Evolutionary conservation across 1,140 invertebrate genomes (phyloP).

Genomic region (Laodelphax striatellus): DNA sequence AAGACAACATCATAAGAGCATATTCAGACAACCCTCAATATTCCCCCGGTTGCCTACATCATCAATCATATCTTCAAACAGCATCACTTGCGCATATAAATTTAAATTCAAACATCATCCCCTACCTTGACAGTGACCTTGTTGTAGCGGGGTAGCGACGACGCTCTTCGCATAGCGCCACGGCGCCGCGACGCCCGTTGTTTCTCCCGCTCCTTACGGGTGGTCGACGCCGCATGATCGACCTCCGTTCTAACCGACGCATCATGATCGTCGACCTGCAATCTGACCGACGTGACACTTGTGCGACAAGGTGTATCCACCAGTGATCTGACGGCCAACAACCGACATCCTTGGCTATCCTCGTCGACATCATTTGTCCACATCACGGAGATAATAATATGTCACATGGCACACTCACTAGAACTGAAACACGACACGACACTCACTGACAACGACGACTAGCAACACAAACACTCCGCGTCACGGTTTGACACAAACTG

Average conservation of each 20-base stretch:
- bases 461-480: too few relatives aligned
- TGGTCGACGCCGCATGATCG: background rate
- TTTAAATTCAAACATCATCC: too few relatives aligned
- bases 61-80: too few relatives aligned
- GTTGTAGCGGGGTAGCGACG: constrained; percentile 13
- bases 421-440: background rate
- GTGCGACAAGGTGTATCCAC: background rate
- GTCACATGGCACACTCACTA: background rate
- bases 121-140: too few relatives aligned
- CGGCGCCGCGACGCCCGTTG: constrained; percentile 14
- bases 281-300: too few relatives aligned
- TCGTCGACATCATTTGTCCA: background rate
- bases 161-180: constrained; percentile 20
- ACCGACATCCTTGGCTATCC: background rate
- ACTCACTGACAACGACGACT: background rate
- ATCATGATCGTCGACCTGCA: too few relatives aligned
- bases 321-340: constrained; percentile 7
- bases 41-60: too few relatives aligned
- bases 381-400: background rate
- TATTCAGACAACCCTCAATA: too few relatives aligned
- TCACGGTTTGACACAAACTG: background rate
- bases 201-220: constrained; percentile 10
- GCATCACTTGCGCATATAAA: too few relatives aligned
- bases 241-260: too few relatives aligned
- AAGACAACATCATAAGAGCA: too few relatives aligned